A percentile compares a stretch with the other conserved stretches of the same genome.
Conservation (phyloP, 2,888 invertebrate genomes). For the Phaonia tiefii region DNA sequence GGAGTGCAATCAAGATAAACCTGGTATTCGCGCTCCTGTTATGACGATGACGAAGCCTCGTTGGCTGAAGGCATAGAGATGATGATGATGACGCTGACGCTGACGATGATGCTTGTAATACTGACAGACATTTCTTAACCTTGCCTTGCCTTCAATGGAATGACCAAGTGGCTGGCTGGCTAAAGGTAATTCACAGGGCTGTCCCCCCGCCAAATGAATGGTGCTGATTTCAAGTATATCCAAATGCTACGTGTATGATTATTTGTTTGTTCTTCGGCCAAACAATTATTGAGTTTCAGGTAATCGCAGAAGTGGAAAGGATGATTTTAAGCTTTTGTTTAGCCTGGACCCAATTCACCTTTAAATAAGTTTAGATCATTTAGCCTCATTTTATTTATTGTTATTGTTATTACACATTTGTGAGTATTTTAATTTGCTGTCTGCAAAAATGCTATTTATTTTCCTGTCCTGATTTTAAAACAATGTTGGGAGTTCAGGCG, state of each 20-base stretch:
- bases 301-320: conserved; percentile 39
- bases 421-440: conserved; percentile 38
- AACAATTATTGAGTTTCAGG: conserved; percentile 17
- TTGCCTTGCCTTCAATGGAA: conserved; percentile 59
- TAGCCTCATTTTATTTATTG: conserved; percentile 70
- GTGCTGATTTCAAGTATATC: neutral
- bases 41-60: conserved; percentile 51
- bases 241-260: conserved; percentile 53
- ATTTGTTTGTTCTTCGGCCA: conserved; percentile 37
- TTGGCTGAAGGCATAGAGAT: conserved; percentile 37
- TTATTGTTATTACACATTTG: conserved; percentile 69
- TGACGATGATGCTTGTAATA: conserved; percentile 29
- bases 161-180: conserved; percentile 54
- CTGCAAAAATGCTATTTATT: neutral
- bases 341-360: conserved; percentile 33
- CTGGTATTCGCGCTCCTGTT: conserved; percentile 69
- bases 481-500: too few species aligned
- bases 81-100: conserved; percentile 44
- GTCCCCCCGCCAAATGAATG: conserved; percentile 7
- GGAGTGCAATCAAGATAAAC: conserved; percentile 70
- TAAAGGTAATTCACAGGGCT: conserved; percentile 23
- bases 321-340: conserved; percentile 28
- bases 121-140: conserved; percentile 44
- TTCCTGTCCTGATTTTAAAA: too few species aligned
- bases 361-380: conserved; percentile 68